Evolutionary conservation across 2,797 vertebrate species (phyloP).

Genomic region (Muscicapa comitata): DNA sequence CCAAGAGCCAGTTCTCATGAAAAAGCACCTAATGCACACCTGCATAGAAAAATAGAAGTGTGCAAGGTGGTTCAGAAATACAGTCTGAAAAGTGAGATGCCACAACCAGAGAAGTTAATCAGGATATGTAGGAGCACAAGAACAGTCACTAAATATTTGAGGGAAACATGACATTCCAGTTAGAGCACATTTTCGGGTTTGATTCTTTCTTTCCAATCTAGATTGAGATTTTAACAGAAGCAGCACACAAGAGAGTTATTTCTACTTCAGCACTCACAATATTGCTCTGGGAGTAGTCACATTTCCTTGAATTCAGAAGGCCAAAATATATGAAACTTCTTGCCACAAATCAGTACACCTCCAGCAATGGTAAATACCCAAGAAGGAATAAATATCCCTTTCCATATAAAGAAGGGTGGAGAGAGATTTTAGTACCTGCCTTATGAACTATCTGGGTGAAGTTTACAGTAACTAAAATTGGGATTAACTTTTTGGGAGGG

Average conservation of each 20-base stretch:
- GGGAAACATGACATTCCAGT: background rate
- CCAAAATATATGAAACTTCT: background rate
- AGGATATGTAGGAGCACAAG: background rate
- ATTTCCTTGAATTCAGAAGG: background rate
- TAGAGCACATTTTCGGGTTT: background rate
- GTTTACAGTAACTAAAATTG: background rate
- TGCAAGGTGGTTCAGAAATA: background rate
- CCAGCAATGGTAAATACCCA: background rate
- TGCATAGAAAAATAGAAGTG: background rate
- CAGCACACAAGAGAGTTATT: background rate
- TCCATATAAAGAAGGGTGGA: background rate
- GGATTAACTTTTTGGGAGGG: background rate
- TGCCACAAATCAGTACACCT: background rate
- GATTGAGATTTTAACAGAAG: background rate
- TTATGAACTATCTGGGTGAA: background rate
- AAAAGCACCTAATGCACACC: background rate
- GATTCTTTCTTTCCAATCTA: background rate
- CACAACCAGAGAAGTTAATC: background rate
- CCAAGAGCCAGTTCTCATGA: background rate
- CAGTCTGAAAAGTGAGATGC: background rate
- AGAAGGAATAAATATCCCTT: background rate
- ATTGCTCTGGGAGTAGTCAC: background rate
- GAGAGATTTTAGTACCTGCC: background rate
- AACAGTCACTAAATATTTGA: background rate
- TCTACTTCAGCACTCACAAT: background rate